Percentiles rank a stretch among this genome's conserved stretches.
phyloP scores from a whole-genome alignment of 2,888 invertebrate species.

The Phoenoteleia sp. region DNA sequence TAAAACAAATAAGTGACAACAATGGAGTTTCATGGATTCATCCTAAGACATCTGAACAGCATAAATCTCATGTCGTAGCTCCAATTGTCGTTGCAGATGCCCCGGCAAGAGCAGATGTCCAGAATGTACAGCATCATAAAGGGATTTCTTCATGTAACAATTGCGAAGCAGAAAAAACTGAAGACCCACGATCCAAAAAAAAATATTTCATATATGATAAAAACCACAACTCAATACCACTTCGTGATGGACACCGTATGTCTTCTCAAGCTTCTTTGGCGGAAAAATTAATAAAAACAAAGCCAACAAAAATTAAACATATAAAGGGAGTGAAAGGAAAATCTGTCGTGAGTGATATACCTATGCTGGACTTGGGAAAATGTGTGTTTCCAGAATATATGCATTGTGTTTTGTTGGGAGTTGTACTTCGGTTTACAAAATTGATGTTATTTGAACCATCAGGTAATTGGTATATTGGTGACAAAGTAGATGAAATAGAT shows the following conservation, averaged over 20 bases:
- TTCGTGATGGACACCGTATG: conserved; percentile 25
- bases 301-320: neutral
- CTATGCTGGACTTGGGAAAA: conserved; percentile 18
- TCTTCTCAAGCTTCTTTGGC: conserved; percentile 4
- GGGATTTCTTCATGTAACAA: conserved; percentile 33
- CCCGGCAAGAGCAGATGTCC: conserved; percentile 47
- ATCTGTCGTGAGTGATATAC: neutral
- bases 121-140: conserved; percentile 31
- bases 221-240: neutral
- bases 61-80: conserved; percentile 27
- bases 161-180: conserved; percentile 29
- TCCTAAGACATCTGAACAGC: neutral
- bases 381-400: conserved; percentile 33
- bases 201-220: conserved; percentile 28
- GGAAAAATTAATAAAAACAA: conserved; percentile 17
- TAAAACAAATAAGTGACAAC: neutral
- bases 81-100: conserved; percentile 39
- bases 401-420: conserved; percentile 20
- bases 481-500: neutral
- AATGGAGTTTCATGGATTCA: conserved; percentile 37
- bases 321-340: conserved; percentile 26
- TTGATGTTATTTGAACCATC: neutral
- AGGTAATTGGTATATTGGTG: conserved; percentile 18
- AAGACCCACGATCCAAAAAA: neutral
- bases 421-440: neutral